These are phyloP conservation scores for Heliopora coerulea DNA, from an alignment of 92 coral and sea anemone genomes.

Conservation along the genomic window DNA sequence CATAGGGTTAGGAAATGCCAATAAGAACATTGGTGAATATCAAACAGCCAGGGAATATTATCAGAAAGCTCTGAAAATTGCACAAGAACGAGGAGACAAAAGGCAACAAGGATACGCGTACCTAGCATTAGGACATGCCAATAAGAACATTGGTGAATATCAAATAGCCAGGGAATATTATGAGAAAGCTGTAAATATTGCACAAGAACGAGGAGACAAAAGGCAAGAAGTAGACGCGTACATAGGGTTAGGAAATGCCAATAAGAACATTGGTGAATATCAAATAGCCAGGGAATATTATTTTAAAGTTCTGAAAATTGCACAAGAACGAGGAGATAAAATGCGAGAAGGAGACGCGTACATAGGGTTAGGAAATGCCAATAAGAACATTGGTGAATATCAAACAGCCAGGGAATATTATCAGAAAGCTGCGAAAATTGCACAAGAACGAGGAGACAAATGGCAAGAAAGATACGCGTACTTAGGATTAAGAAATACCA, in stretches of 20 bases:
- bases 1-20: too few species aligned
- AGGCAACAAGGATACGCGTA: slow-evolving; percentile 36
- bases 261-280: too few species aligned
- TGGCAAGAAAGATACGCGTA: slow-evolving; percentile 24
- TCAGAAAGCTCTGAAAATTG: slow-evolving; percentile 19
- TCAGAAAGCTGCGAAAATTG: slow-evolving; percentile 14
- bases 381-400: slow-evolving; percentile 9
- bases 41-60: slow-evolving; percentile 17
- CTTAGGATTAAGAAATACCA: slow-evolving; percentile 23
- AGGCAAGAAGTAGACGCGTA: too few species aligned
- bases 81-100: slow-evolving; percentile 35
- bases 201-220: too few species aligned
- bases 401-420: not conserved
- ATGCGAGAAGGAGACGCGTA: slow-evolving; percentile 33
- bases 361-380: slow-evolving; percentile 10
- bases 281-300: not conserved
- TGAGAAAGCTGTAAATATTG: too few species aligned
- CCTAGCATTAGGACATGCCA: slow-evolving; percentile 32
- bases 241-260: too few species aligned
- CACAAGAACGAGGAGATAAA: slow-evolving; percentile 30
- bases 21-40: not conserved
- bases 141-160: slow-evolving; percentile 2
- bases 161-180: slow-evolving; percentile 26
- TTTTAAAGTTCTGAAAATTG: slow-evolving; percentile 3
- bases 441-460: slow-evolving; percentile 34